A percentile compares a stretch with the other conserved stretches of the same genome.
phyloP scores from a whole-genome alignment of 2,113 vertebrate species.

The Nothobranchius kuhntae region DNA sequence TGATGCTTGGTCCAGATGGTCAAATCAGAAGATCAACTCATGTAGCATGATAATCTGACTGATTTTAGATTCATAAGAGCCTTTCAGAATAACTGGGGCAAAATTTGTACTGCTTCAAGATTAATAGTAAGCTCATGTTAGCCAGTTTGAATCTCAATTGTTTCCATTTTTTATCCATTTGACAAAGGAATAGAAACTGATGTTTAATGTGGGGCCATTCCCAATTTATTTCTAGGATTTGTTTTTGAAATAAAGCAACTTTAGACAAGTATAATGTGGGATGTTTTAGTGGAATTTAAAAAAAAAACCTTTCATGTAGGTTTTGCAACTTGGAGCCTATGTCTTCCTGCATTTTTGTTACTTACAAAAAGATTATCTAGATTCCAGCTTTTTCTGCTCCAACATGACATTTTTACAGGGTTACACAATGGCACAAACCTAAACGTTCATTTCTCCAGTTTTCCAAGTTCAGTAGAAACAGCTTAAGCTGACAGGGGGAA shows the following conservation, averaged over 20 bases:
- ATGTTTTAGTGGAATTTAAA: neutral
- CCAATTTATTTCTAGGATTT: neutral
- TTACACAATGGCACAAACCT: no score
- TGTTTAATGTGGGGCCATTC: neutral
- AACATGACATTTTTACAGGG: neutral
- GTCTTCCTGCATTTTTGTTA: neutral
- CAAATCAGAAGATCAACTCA: constrained; percentile 58
- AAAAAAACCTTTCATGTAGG: neutral
- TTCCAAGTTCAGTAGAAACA: no score
- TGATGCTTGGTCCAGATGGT: constrained; percentile 59
- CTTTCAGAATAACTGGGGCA: constrained; percentile 27
- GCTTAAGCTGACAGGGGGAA: neutral
- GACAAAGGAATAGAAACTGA: neutral
- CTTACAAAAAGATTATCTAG: neutral
- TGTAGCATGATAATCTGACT: constrained; percentile 47
- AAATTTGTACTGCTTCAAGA: constrained; percentile 34
- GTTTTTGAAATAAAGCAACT: neutral
- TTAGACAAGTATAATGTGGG: neutral
- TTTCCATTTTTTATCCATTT: neutral
- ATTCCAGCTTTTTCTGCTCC: neutral
- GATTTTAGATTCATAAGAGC: constrained; percentile 22
- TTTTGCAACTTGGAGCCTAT: neutral
- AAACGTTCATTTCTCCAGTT: no score
- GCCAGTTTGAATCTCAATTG: constrained; percentile 3
- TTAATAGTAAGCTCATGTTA: constrained; percentile 14